These are phyloP conservation scores for Trichogramma dendrolimi DNA, from an alignment of 2,888 invertebrate genomes.

Conservation along the genomic window DNA sequence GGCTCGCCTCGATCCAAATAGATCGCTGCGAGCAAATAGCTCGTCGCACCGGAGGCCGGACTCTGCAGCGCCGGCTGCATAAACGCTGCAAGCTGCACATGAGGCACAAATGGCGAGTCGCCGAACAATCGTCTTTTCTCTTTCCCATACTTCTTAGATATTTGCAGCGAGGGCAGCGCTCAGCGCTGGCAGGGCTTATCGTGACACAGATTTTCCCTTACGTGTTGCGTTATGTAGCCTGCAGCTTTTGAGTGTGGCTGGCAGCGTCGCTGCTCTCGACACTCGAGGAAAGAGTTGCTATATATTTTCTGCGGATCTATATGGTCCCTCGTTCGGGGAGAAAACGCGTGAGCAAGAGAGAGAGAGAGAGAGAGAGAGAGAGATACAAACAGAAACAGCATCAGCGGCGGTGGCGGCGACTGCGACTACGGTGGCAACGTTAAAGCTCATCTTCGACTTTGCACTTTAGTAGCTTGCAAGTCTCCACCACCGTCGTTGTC, in stretches of 20 bases:
- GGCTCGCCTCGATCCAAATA: constrained; percentile 50
- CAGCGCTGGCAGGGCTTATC: constrained; percentile 48
- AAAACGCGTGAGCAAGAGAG: not conserved
- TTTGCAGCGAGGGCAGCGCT: constrained; percentile 27
- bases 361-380: constrained; percentile 19
- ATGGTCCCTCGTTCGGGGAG: not conserved
- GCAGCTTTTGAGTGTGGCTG: constrained; percentile 10
- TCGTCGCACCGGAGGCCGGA: constrained; percentile 38
- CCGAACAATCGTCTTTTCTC: not conserved
- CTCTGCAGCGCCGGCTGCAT: not conserved
- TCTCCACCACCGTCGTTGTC: too few relatives aligned
- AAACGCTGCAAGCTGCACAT: too few relatives aligned
- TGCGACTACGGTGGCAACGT: too few relatives aligned
- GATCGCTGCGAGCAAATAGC: constrained; percentile 51
- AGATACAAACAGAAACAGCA: too few relatives aligned
- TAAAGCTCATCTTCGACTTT: too few relatives aligned
- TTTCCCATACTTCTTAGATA: constrained; percentile 13
- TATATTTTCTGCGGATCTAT: too few relatives aligned
- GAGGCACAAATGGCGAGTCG: not conserved
- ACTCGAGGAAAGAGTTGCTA: too few relatives aligned
- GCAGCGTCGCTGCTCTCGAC: constrained; percentile 11
- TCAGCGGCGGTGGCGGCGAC: too few relatives aligned
- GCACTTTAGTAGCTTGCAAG: too few relatives aligned
- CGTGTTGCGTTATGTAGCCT: constrained; percentile 8
- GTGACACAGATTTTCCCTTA: constrained; percentile 48